A percentile compares a stretch with the other conserved stretches of the same genome.
Conservation (phyloP, 2,113 vertebrate genomes). For the Pedetes capensis region DNA sequence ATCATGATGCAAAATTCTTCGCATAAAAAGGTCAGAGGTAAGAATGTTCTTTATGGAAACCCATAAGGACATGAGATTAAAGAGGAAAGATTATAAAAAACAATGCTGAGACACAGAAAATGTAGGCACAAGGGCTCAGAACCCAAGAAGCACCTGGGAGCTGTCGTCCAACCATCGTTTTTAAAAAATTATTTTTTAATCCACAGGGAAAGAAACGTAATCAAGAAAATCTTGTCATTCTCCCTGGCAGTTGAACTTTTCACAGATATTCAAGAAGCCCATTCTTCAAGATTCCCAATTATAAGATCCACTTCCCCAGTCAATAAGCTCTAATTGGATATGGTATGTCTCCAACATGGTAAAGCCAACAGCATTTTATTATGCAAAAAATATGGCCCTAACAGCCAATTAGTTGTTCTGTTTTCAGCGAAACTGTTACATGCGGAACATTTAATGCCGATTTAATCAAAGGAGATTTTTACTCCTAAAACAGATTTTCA, state of each 20-base stretch:
- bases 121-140: background rate
- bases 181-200: too few relatives aligned
- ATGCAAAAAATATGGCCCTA: slow-evolving; percentile 64
- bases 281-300: slow-evolving; percentile 18
- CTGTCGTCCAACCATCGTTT: background rate
- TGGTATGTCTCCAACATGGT: slow-evolving; percentile 31
- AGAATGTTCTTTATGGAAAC: background rate
- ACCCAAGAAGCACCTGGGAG: background rate
- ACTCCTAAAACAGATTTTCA: slow-evolving; percentile 55
- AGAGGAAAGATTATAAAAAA: background rate
- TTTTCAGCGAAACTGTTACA: slow-evolving; percentile 36
- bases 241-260: slow-evolving; percentile 58
- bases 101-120: background rate
- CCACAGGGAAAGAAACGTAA: slow-evolving; percentile 34
- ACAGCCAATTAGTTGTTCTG: slow-evolving; percentile 60
- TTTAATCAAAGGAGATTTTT: slow-evolving; percentile 61
- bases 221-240: slow-evolving; percentile 54
- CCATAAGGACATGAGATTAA: background rate
- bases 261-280: slow-evolving; percentile 39
- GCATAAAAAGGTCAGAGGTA: background rate
- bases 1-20: background rate
- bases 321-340: slow-evolving; percentile 61
- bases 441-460: slow-evolving; percentile 45
- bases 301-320: slow-evolving; percentile 52
- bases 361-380: slow-evolving; percentile 69